These are phyloP conservation scores for Lagria hirta DNA, from an alignment of 2,888 invertebrate species.

Conservation along the genomic window DNA sequence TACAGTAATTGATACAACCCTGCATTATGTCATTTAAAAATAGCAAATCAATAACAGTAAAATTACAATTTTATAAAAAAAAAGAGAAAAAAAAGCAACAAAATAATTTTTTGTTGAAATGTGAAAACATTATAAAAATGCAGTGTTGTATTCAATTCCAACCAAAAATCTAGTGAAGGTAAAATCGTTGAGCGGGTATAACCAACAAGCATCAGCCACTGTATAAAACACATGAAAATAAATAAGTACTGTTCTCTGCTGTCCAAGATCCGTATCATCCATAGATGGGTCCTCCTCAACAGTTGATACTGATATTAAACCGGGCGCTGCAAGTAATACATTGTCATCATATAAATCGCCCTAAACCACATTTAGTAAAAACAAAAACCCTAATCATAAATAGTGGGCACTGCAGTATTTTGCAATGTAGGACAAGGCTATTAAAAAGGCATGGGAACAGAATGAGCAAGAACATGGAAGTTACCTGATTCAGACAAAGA, in stretches of 20 bases:
- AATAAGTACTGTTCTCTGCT: constrained; percentile 55
- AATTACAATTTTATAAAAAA: no score
- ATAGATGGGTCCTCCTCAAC: constrained; percentile 43
- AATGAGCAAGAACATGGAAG: constrained; percentile 49
- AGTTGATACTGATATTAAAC: constrained; percentile 45
- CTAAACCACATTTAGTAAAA: constrained; percentile 41
- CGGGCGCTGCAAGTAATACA: constrained; percentile 55
- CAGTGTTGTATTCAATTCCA: constrained; percentile 51
- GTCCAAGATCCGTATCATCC: constrained; percentile 32
- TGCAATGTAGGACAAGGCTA: constrained; percentile 55
- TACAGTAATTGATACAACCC: constrained; percentile 50
- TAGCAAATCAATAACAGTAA: constrained; percentile 7
- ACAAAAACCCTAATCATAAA: constrained; percentile 43
- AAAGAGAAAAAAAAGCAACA: constrained; percentile 1
- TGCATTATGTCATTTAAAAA: constrained; percentile 32
- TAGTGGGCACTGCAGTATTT: constrained; percentile 47
- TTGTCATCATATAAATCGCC: constrained; percentile 52
- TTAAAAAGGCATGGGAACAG: constrained; percentile 43
- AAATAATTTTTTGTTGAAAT: constrained; percentile 13
- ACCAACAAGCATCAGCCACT: constrained; percentile 58
- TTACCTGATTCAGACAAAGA: constrained; percentile 50
- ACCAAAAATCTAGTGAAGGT: constrained; percentile 57
- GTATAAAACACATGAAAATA: constrained; percentile 57
- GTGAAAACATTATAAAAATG: constrained; percentile 35
- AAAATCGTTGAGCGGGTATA: constrained; percentile 56